A percentile compares a stretch with the other conserved stretches of the same genome.
These are phyloP conservation scores for Mechanitis mazaeus DNA, from an alignment of 2,888 invertebrate species.

Conservation along the genomic window DNA sequence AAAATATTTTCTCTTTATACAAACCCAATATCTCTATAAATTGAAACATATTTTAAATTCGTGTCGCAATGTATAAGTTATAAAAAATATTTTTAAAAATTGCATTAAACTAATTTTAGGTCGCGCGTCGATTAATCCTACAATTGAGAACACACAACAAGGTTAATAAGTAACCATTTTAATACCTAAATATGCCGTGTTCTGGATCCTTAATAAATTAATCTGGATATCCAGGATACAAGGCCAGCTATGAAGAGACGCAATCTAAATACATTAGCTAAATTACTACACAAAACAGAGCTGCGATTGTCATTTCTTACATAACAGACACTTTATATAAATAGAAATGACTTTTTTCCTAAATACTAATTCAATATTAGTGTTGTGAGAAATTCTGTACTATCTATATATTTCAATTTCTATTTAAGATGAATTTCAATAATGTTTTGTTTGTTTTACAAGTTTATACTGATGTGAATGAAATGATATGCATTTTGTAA, in stretches of 20 bases:
- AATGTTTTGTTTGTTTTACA: too few relatives aligned
- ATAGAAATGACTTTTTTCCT: too few relatives aligned
- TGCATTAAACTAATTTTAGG: background rate
- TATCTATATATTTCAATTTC: too few relatives aligned
- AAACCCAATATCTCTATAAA: background rate
- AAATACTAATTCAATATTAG: too few relatives aligned
- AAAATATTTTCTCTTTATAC: too few relatives aligned
- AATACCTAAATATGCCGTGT: conserved; percentile 20
- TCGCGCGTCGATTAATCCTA: conserved; percentile 13
- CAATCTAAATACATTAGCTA: conserved; percentile 34
- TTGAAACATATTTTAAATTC: background rate
- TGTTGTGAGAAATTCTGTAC: too few relatives aligned
- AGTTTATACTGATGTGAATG: too few relatives aligned
- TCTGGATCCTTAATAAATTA: conserved; percentile 6
- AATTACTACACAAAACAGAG: too few relatives aligned
- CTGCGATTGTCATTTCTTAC: too few relatives aligned
- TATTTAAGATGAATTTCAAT: too few relatives aligned
- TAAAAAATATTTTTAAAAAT: background rate
- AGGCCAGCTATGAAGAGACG: conserved; percentile 40
- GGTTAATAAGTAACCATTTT: conserved; percentile 22
- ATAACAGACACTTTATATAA: too few relatives aligned
- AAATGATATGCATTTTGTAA: too few relatives aligned
- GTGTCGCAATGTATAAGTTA: background rate
- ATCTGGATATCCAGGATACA: conserved; percentile 44
- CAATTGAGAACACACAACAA: conserved; percentile 17